Conservation (phyloP, 2,797 vertebrate genomes). For the Poeciliopsis gracilis region DNA sequence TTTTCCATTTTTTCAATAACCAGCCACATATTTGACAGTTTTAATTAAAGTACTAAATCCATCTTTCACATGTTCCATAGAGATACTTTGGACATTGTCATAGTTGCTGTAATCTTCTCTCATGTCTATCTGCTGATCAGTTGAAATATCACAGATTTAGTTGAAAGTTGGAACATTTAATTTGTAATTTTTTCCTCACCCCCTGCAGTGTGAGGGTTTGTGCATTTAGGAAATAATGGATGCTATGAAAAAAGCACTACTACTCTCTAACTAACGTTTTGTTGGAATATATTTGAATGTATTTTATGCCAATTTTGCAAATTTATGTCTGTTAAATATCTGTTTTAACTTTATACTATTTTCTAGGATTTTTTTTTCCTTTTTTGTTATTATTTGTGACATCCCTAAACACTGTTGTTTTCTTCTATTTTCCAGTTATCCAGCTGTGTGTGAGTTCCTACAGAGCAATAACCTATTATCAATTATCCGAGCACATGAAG, state of each 20-base stretch:
- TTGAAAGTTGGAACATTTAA: neutral
- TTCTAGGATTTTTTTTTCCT: too few species aligned
- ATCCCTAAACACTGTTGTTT: neutral
- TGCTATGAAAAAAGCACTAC: neutral
- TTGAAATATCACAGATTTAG: neutral
- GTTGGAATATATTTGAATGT: neutral
- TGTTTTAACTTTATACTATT: too few species aligned
- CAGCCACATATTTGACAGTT: neutral
- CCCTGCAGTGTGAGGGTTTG: neutral
- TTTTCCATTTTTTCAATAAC: neutral
- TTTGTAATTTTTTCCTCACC: neutral
- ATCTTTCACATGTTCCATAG: neutral
- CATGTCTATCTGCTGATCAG: neutral
- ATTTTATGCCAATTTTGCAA: neutral
- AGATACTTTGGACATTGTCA: neutral
- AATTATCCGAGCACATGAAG: constrained; percentile 97
- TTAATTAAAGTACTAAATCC: neutral
- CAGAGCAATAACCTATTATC: constrained; percentile 99
- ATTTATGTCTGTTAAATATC: too few species aligned
- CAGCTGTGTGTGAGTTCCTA: constrained; percentile 97
- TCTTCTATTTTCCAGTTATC: constrained; percentile 84
- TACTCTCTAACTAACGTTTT: neutral
- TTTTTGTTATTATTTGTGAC: too few species aligned
- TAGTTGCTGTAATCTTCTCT: neutral
- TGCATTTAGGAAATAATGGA: neutral